Evolutionary conservation across 2,797 vertebrate species (phyloP), one percentile per base, ranked within the genome.

Genomic region (Vultur gryphus): DNA sequence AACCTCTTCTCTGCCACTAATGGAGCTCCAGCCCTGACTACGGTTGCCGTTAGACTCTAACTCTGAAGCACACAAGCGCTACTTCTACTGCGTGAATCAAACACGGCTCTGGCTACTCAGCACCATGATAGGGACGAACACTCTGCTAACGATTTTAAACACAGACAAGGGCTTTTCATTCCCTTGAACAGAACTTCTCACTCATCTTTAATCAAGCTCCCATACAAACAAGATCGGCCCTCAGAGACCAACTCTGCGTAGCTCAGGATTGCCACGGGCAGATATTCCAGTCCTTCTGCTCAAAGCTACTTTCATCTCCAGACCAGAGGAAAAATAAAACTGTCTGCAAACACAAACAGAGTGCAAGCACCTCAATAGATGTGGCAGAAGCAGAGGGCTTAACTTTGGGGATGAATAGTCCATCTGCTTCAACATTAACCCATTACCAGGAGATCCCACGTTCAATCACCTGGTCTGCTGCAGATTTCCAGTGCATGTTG

Each of bases 41-140:
- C 0, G 1, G 21, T 33, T 66, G 41, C 25, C 4, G 0, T 51
- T n/a, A 44, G 48, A 33, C 39, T 43, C 55, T 26, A 57, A 62
- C 5, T 5, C 17, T 55, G n/a, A 73, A 62, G n/a, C 4, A 1
- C 16, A 26, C 8, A 43, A 87, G 23, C 1, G 3, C 15, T 62
- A 3, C 31, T 75, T 87, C 43, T 49, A 14, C 6, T 54, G 8
- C 3, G 3, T 13, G 20, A 76, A 70, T 39, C 26, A n/a, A 91
- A 65, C 10, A 19, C 6, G 23, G 7, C 2, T 35, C 54, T 51
- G 43, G 44, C 41, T 61, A 13, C 62, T 31, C 51, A 28, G 72
- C 41, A 71, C 25, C 26, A 8, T 6, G 15, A 28, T 1, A 33
- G 16, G 23, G 15, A 77, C 26, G 12, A 94, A 79, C 5, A 18